Conservation (phyloP, 2,888 invertebrate genomes). For the Drosophila fulvimacula region DNA sequence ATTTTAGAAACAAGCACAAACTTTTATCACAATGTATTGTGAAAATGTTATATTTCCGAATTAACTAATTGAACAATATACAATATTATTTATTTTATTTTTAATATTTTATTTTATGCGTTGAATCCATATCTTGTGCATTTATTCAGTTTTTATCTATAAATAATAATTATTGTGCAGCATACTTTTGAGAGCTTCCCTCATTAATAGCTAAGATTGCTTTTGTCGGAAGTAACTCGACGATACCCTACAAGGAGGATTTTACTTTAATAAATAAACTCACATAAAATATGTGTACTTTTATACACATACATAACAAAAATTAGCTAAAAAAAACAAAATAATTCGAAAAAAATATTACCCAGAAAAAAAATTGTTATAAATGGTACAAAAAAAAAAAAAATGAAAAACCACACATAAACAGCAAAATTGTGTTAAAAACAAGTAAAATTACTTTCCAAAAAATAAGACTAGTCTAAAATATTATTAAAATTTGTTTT, state of each 20-base stretch:
- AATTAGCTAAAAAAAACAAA: not conserved
- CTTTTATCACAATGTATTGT: not conserved
- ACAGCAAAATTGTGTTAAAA: no score
- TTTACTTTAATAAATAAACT: no score
- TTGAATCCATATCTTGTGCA: not conserved
- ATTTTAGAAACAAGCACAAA: not conserved
- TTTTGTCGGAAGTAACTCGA: not conserved
- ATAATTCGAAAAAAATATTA: not conserved
- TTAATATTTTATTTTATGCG: no score
- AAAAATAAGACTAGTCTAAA: no score
- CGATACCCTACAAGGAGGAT: not conserved
- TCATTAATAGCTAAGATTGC: not conserved
- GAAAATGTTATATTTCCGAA: not conserved
- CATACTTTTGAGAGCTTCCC: slow-evolving; percentile 19
- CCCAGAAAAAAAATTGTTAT: no score
- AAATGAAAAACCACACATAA: no score
- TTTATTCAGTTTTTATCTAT: not conserved
- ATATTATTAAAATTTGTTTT: not conserved
- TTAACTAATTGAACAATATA: no score
- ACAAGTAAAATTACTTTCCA: no score
- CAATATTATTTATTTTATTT: no score
- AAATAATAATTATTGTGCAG: not conserved
- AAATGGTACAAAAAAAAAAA: no score
- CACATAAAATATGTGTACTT: no score
- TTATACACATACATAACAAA: not conserved